A percentile compares a stretch with the other conserved stretches of the same genome.
phyloP scores from a whole-genome alignment of 2,113 vertebrate species.

The Prolemur simus region DNA sequence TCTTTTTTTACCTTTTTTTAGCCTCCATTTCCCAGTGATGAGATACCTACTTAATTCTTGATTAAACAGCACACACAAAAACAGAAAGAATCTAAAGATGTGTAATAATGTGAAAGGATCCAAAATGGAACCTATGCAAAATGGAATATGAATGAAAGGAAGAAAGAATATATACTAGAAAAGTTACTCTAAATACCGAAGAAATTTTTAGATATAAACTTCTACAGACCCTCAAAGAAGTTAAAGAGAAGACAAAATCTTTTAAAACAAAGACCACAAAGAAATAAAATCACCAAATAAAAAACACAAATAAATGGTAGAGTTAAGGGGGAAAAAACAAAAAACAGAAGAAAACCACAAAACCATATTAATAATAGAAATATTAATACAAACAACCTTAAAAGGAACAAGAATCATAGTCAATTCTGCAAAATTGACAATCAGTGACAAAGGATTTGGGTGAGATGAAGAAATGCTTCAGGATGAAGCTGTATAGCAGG shows the following conservation, averaged over 20 bases:
- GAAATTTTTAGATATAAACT: constrained; percentile 30
- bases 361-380: neutral
- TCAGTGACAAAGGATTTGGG: neutral
- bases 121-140: neutral
- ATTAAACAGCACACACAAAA: neutral
- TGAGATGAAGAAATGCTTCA: constrained; percentile 2
- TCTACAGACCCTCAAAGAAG: neutral
- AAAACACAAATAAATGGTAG: neutral
- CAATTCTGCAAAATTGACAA: neutral
- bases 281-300: constrained; percentile 33
- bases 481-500: neutral
- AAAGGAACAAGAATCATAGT: constrained; percentile 19
- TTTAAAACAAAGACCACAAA: constrained; percentile 31
- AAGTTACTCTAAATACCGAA: neutral
- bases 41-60: neutral
- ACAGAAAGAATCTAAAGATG: neutral
- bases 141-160: constrained; percentile 4
- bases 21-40: no score
- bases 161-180: neutral
- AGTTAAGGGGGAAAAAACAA: neutral
- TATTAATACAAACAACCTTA: neutral
- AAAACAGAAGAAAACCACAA: neutral
- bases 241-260: neutral
- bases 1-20: neutral
- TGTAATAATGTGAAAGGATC: constrained; percentile 21